These are phyloP conservation scores for Notolepis coatsorum DNA, from an alignment of 2,797 vertebrate species.

Conservation along the genomic window DNA sequence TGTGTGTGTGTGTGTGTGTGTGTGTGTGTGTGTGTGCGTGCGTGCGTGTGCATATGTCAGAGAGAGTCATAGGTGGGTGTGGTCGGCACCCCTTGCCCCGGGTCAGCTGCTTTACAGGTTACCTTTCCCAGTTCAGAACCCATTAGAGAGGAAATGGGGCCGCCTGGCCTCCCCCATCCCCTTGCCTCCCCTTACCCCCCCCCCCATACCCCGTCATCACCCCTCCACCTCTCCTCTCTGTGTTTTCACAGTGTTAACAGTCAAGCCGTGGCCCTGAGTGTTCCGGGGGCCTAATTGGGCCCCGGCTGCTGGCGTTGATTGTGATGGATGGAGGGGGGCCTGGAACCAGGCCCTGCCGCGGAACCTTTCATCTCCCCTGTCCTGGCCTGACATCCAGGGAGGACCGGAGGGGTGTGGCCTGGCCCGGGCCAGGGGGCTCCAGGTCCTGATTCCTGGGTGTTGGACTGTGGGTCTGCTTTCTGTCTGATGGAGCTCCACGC, in stretches of 20 bases:
- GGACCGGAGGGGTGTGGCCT: slow-evolving; percentile 9
- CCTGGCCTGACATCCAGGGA: slow-evolving; percentile 7
- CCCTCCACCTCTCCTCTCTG: slow-evolving; percentile 23
- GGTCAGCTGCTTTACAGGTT: slow-evolving; percentile 77
- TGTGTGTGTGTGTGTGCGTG: not conserved
- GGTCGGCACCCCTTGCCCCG: slow-evolving; percentile 45
- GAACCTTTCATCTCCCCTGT: slow-evolving; percentile 70
- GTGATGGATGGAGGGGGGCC: slow-evolving; percentile 76
- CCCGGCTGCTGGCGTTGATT: slow-evolving; percentile 77
- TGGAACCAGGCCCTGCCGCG: slow-evolving; percentile 41
- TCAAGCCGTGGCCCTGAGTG: slow-evolving; percentile 77
- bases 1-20: slow-evolving; percentile 43
- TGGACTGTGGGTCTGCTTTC: slow-evolving; percentile 14
- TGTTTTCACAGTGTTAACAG: slow-evolving; percentile 81
- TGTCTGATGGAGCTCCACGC: not conserved
- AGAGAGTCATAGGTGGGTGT: slow-evolving; percentile 21
- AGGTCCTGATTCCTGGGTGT: slow-evolving; percentile 12
- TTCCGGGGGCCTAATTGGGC: slow-evolving; percentile 79
- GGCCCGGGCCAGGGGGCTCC: slow-evolving; percentile 22
- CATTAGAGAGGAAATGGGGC: slow-evolving; percentile 83
- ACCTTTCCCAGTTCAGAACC: slow-evolving; percentile 71
- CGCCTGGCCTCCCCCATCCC: slow-evolving; percentile 38
- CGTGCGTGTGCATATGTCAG: not conserved
- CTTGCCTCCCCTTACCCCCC: slow-evolving; percentile 50
- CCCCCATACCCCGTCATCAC: slow-evolving; percentile 14